Evolutionary conservation across 2,113 vertebrate genomes (phyloP).

Genomic region (Ameiurus melas): DNA sequence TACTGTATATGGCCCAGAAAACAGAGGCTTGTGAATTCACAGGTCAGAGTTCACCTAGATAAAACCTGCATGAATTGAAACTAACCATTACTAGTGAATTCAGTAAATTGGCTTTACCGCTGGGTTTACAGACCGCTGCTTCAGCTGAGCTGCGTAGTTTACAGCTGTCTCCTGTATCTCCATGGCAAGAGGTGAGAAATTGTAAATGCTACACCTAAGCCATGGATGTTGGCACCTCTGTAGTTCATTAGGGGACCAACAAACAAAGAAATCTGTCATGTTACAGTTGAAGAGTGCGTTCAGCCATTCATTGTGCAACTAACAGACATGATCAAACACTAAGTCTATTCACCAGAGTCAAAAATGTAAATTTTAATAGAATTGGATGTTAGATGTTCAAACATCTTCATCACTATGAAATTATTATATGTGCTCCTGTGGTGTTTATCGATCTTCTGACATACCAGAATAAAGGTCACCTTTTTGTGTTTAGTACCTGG

Average conservation of each 20-base stretch:
- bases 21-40: neutral
- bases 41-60: neutral
- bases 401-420: neutral
- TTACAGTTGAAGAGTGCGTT: neutral
- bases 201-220: neutral
- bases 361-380: neutral
- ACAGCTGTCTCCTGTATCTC: neutral
- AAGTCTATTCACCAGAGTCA: neutral
- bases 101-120: neutral
- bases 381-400: neutral
- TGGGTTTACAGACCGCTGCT: neutral
- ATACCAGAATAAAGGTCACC: neutral
- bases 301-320: neutral
- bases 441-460: neutral
- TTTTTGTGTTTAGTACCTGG: constrained; percentile 64
- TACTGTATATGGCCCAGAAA: neutral
- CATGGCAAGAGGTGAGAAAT: neutral
- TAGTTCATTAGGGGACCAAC: neutral
- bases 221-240: neutral
- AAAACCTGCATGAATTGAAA: neutral
- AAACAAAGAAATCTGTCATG: neutral
- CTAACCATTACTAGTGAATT: neutral
- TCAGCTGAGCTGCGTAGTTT: neutral
- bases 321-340: neutral
- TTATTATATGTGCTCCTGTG: neutral